Percentiles rank a stretch among this genome's conserved stretches.
phyloP scores from a whole-genome alignment of 2,888 invertebrate species.

The Andrena trimmerana region DNA sequence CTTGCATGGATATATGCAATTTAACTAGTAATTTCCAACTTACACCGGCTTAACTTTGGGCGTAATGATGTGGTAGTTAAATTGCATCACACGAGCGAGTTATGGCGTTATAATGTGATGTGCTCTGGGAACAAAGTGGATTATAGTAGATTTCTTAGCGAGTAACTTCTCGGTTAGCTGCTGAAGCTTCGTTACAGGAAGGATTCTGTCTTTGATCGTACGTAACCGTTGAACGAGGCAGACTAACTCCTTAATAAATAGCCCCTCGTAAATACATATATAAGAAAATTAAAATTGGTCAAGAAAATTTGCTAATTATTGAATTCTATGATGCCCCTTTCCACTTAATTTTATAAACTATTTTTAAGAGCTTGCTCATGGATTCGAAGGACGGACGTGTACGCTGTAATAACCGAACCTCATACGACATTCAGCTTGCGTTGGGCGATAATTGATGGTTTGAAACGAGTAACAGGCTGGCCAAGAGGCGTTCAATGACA shows the following conservation, averaged over 20 bases:
- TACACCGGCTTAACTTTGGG: slow-evolving; percentile 82
- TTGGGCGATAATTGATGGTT: slow-evolving; percentile 14
- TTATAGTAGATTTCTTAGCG: slow-evolving; percentile 69
- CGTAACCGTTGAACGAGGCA: slow-evolving; percentile 13
- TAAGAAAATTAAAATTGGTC: background rate
- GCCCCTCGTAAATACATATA: background rate
- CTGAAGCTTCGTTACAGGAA: slow-evolving; percentile 47
- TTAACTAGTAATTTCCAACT: slow-evolving; percentile 85
- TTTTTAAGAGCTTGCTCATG: too few species aligned
- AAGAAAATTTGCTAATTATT: background rate
- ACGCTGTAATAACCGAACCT: slow-evolving; percentile 4
- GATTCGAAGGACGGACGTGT: background rate
- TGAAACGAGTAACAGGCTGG: slow-evolving; percentile 18
- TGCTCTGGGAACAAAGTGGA: slow-evolving; percentile 69
- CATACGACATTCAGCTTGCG: background rate
- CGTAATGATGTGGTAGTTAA: slow-evolving; percentile 84
- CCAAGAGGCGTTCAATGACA: slow-evolving; percentile 31
- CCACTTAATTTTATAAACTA: too few species aligned
- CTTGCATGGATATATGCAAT: slow-evolving; percentile 82
- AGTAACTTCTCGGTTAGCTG: slow-evolving; percentile 52
- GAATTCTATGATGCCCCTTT: background rate
- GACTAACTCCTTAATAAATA: slow-evolving; percentile 22
- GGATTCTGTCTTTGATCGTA: slow-evolving; percentile 49
- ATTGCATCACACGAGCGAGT: slow-evolving; percentile 82
- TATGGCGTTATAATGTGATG: slow-evolving; percentile 80